Evolutionary conservation across 2,888 invertebrate species (phyloP).

Genomic region (Rhopalosiphum nymphaeae): DNA sequence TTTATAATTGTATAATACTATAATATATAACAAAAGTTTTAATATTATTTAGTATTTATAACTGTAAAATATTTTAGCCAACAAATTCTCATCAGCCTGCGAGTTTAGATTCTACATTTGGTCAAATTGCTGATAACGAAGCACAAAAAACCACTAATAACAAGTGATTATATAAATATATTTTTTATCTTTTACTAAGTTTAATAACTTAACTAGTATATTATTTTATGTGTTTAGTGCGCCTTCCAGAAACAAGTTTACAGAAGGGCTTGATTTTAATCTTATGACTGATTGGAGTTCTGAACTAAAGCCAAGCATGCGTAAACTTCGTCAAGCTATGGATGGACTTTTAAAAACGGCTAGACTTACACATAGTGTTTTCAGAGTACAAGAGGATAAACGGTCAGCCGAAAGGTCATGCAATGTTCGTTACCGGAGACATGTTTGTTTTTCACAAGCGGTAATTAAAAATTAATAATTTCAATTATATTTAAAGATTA

Average conservation of each 20-base stretch:
- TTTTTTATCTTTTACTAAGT: not conserved
- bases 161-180: not conserved
- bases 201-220: not conserved
- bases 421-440: constrained; percentile 83
- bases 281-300: constrained; percentile 82
- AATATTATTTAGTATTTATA: not conserved
- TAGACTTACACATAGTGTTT: constrained; percentile 85
- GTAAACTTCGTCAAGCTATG: constrained; percentile 84
- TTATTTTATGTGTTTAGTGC: not conserved
- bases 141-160: not conserved
- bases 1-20: not conserved
- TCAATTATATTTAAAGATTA: not conserved
- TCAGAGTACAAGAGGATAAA: constrained; percentile 84
- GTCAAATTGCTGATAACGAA: not conserved
- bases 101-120: constrained; percentile 29
- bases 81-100: constrained; percentile 30
- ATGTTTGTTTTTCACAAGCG: constrained; percentile 92
- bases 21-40: not conserved
- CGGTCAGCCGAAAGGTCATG: constrained; percentile 81
- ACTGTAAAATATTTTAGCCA: constrained; percentile 6
- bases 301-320: constrained; percentile 83
- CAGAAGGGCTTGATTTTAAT: constrained; percentile 79
- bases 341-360: constrained; percentile 82
- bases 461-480: constrained; percentile 73
- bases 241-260: constrained; percentile 77